Evolutionary conservation across 37 sponge, comb jelly and placozoan species (phyloP).

Genomic region (Oopsacas minuta): DNA sequence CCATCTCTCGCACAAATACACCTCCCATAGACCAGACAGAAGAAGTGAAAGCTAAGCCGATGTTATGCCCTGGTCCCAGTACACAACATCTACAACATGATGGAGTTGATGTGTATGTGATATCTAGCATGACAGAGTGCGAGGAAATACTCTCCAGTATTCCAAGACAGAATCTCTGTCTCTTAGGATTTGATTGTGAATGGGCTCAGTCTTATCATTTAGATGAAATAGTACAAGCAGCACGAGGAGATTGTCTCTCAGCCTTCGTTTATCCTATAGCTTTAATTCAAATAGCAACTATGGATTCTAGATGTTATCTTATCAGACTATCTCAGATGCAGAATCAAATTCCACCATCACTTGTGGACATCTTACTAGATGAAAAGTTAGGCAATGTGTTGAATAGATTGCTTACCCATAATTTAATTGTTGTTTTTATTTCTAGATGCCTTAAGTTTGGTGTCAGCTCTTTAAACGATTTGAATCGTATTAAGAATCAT

Average conservation of each 20-base stretch:
- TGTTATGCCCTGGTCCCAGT: background rate
- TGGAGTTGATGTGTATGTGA: background rate
- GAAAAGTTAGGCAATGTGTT: background rate
- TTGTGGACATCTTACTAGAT: background rate
- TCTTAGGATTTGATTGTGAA: background rate
- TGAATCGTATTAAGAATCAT: conserved; percentile 2
- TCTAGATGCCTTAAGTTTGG: background rate
- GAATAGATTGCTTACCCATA: background rate
- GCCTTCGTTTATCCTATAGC: background rate
- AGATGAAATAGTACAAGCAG: background rate
- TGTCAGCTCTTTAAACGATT: background rate
- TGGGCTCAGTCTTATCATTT: background rate
- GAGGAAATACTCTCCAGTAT: background rate
- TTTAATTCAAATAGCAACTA: background rate
- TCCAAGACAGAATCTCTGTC: background rate
- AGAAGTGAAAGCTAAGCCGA: background rate
- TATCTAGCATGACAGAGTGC: background rate
- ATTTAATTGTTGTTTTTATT: background rate
- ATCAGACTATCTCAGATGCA: background rate
- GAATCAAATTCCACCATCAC: background rate
- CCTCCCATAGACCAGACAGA: background rate
- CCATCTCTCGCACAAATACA: background rate
- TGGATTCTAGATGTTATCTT: background rate
- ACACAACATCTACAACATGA: conserved; percentile 10
- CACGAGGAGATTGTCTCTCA: background rate